Conservation (phyloP, 64 coral and sea anemone species). For the Porites australiensis region DNA sequence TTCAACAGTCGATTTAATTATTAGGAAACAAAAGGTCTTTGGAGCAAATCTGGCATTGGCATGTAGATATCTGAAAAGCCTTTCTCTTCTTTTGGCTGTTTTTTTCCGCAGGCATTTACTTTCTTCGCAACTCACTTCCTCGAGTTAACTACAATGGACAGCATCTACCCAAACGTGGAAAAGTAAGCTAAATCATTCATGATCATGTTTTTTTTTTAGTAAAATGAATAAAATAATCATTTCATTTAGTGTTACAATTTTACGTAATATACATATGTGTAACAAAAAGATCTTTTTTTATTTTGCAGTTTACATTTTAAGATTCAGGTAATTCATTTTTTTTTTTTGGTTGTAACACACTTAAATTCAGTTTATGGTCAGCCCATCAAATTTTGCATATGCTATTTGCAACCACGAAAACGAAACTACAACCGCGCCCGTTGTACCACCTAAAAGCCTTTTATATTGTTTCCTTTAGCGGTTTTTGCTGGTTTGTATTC, state of each 20-base stretch:
- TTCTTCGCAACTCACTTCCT: slow-evolving; percentile 99
- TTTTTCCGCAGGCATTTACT: slow-evolving; percentile 85
- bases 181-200: slow-evolving; percentile 69
- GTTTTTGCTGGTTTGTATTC: no score
- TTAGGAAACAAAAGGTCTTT: no score
- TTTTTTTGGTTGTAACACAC: neutral
- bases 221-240: no score
- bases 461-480: no score
- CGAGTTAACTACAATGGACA: slow-evolving; percentile 89
- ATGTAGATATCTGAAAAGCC: no score
- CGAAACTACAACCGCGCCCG: no score
- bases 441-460: no score
- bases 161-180: slow-evolving; percentile 95
- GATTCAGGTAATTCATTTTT: slow-evolving; percentile 73
- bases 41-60: no score
- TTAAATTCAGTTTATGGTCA: neutral
- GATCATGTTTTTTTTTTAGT: no score
- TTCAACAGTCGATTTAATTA: no score
- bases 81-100: neutral
- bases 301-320: slow-evolving; percentile 86
- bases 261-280: neutral
- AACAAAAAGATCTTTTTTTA: neutral
- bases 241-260: no score
- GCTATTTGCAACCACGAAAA: no score
- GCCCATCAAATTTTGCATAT: neutral